Percentiles rank a stretch among this genome's conserved stretches.
phyloP scores from a whole-genome alignment of 2,888 invertebrate genomes.

The Acanthosepion lycidas region DNA sequence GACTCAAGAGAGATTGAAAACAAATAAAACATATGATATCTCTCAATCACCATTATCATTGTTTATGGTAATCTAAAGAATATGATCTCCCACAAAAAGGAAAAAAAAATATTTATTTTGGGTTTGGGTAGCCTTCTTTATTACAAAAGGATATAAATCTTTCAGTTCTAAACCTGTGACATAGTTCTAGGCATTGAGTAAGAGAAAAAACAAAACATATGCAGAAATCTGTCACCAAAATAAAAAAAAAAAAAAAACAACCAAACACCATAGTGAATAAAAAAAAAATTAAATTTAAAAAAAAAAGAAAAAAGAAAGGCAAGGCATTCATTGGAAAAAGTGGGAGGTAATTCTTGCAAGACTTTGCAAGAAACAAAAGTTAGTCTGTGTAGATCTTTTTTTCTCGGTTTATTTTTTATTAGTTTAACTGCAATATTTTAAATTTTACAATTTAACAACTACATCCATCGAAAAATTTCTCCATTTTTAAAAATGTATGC shows the following conservation, averaged over 20 bases:
- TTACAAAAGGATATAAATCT: not conserved
- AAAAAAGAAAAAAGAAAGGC: not conserved
- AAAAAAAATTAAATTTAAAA: not conserved
- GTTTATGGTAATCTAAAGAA: not conserved
- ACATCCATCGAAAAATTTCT: slow-evolving; percentile 11
- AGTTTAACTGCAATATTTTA: not conserved
- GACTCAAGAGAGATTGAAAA: not conserved
- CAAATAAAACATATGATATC: not conserved
- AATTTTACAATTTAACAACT: not conserved
- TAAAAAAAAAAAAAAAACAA: not conserved
- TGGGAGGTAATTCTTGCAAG: not conserved
- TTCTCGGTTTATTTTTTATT: not conserved
- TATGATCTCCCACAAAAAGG: not conserved
- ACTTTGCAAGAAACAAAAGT: not conserved
- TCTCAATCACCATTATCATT: not conserved
- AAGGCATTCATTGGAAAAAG: not conserved
- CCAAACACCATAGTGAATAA: not conserved
- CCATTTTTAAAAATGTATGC: slow-evolving; percentile 47
- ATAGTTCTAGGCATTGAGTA: not conserved
- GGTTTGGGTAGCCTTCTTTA: not conserved
- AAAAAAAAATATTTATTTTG: not conserved
- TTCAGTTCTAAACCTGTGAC: not conserved
- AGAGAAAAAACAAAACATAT: not conserved
- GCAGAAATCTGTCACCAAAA: not conserved
- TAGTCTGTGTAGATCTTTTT: not conserved